A percentile compares a stretch with the other conserved stretches of the same genome.
Conservation (phyloP, 2,888 invertebrate genomes). For the Ichneumoninae sp. region DNA sequence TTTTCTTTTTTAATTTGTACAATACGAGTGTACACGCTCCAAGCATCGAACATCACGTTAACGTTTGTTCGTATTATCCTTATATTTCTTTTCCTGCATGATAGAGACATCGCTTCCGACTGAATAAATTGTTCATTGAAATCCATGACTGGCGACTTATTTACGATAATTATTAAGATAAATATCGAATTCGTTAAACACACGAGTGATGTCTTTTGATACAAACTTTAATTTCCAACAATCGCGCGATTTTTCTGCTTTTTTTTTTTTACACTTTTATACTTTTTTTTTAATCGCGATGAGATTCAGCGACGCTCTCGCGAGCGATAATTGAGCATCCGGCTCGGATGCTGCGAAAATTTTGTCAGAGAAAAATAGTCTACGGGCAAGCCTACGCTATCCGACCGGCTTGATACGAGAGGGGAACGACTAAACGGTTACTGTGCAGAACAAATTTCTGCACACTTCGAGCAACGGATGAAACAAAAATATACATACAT, state of each 20-base stretch:
- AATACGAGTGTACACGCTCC: slow-evolving; percentile 45
- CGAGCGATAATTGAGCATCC: slow-evolving; percentile 16
- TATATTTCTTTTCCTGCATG: neutral
- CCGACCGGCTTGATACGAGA: slow-evolving; percentile 11
- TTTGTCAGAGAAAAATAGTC: slow-evolving; percentile 26
- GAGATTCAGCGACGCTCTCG: slow-evolving; percentile 53
- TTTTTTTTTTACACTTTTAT: neutral
- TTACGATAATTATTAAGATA: neutral
- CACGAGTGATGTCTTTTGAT: slow-evolving; percentile 3
- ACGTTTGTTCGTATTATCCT: neutral
- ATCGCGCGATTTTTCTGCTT: neutral
- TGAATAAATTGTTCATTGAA: slow-evolving; percentile 23
- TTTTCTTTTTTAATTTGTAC: slow-evolving; percentile 58
- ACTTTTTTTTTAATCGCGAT: slow-evolving; percentile 31
- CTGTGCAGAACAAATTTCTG: slow-evolving; percentile 52
- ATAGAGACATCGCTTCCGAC: slow-evolving; percentile 22
- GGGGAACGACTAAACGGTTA: slow-evolving; percentile 15
- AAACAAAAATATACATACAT: slow-evolving; percentile 60
- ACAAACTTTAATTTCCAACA: slow-evolving; percentile 31
- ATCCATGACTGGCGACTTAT: slow-evolving; percentile 56
- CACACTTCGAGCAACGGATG: slow-evolving; percentile 43
- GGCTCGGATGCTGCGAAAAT: slow-evolving; percentile 11
- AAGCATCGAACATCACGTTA: slow-evolving; percentile 1
- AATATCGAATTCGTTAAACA: slow-evolving; percentile 13
- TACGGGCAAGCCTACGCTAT: slow-evolving; percentile 38